Evolutionary conservation across 2,888 invertebrate species (phyloP), one percentile per base, ranked within the genome.

Genomic region (Stictocephala bisonia): DNA sequence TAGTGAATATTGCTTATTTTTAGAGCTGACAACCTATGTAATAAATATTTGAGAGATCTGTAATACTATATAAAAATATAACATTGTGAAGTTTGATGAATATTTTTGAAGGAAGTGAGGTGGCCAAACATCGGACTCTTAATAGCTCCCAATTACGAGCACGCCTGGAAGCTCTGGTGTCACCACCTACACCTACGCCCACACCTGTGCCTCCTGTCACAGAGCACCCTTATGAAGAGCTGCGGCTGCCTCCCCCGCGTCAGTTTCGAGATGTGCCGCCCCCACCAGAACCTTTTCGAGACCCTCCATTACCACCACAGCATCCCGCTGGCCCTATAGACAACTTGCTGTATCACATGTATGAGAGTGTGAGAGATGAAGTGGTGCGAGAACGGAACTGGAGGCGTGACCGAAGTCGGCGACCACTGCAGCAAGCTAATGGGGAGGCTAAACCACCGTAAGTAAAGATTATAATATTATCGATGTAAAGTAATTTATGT

Each of bases 241-340:
- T 92, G 0, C 85, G 88, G 27, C 83, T 91, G 74, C 93, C 93
- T 27, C 94, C 94, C 0, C 94, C 94, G 1, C 92, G 93, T 81
- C 93, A 94, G 84, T 94, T 94, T 81, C 89, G 93, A 82, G 94
- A 94, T 84, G 90, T 90, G 60, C 91, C 92, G 20, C 90, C 92
- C 44, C 93, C 93, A 7, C 93, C 92, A 0, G 92, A 92, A 70
- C 82, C 81, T 51, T 80, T 83, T 84, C 68, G 84, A 84, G 69
- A 86, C 84, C 31, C 83, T 84, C 75, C 86, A 85, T 78, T 82
- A 85, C 75, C 86, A 85, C 78, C 82, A 85, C 75, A 18, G 81
- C 84, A 77, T 56, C 79, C 72, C 4, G 58, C 73, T 3, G 44
- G 77, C 48, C 86, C 82, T 72, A 86, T 90, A 58, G 93, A 93